A percentile compares a stretch with the other conserved stretches of the same genome.
Conservation (phyloP, 2,888 invertebrate genomes). For the Drosophila flavopinicola region DNA sequence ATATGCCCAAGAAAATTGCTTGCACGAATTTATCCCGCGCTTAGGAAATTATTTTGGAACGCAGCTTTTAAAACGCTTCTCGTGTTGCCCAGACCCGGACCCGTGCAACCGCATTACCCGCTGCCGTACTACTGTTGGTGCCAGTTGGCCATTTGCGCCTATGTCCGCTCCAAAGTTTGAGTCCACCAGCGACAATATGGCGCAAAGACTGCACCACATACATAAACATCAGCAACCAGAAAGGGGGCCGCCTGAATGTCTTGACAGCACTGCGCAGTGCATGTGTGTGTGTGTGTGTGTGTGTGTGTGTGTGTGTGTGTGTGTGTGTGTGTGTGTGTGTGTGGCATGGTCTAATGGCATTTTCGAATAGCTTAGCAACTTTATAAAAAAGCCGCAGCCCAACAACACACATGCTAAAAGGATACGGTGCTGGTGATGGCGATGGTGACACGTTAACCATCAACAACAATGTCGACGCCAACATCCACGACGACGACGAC, state of each 20-base stretch:
- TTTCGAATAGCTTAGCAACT: slow-evolving; percentile 75
- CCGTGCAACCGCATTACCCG: slow-evolving; percentile 62
- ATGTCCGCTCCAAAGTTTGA: slow-evolving; percentile 53
- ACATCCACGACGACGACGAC: slow-evolving; percentile 41
- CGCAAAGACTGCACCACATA: slow-evolving; percentile 68
- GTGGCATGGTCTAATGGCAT: slow-evolving; percentile 76
- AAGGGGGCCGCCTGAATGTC: slow-evolving; percentile 28
- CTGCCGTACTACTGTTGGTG: slow-evolving; percentile 40
- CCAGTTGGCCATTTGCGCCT: slow-evolving; percentile 48
- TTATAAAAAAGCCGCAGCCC: slow-evolving; percentile 59
- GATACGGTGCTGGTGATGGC: slow-evolving; percentile 4
- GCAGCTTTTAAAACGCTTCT: slow-evolving; percentile 29
- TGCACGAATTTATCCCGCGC: slow-evolving; percentile 25
- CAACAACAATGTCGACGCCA: slow-evolving; percentile 50
- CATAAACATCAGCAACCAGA: slow-evolving; percentile 66
- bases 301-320: slow-evolving; percentile 28
- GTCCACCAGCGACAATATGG: slow-evolving; percentile 57
- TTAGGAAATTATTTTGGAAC: slow-evolving; percentile 42
- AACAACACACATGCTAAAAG: slow-evolving; percentile 16
- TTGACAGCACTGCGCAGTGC: slow-evolving; percentile 44
- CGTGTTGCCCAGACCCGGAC: slow-evolving; percentile 26
- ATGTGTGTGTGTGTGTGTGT: slow-evolving; percentile 16
- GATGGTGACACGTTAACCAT: slow-evolving; percentile 46
- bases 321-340: slow-evolving; percentile 32
- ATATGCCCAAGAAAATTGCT: slow-evolving; percentile 37